Base-by-base conservation (phyloP, 2,797 vertebrate genomes). In the Lepus oiostolus region DNA sequence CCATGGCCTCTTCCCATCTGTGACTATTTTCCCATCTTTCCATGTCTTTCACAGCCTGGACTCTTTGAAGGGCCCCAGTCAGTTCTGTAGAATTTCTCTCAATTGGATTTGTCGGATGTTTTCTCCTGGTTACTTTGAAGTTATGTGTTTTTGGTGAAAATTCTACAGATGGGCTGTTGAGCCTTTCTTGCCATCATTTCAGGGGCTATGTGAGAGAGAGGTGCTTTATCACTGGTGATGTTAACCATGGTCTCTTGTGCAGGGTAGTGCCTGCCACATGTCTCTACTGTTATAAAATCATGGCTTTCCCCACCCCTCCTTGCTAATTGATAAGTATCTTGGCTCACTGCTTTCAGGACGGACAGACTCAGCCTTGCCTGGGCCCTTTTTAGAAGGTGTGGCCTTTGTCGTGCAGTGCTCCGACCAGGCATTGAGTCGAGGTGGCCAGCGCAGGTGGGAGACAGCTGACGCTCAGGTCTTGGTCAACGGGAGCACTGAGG, bases 161-260 rank as follows among this genome's bases (percentile, higher is more conserved):
- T 38, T 42, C 30, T 28, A 0, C 26, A 28, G 77, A 76, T 7
- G 16, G 19, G 50, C n/a, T 28, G n/a, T 11, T 22, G 75, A 80
- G n/a, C 4, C 85, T 67, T 13, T 26, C 30, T 38, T 10, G 11
- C 60, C 1, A 38, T 76, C 30, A 12, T 85, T 77, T 80, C 0
- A 0, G 12, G 19, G 30, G 50, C 3, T 58, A 12, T 3, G 0
- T 13, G 47, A 47, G 26, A 8, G 16, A 0, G 0, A 10, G 21
- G 5, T 9, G 5, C 60, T 63, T 76, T 47, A 26, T 22, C 62
- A 26, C 32, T 7, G 13, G 77, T 50, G 52, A 9, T 47, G 14
- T 30, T 65, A 42, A 63, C 67, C 6, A 32, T 17, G 22, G 67
- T n/a, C 10, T 5, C 47, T 30, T 65, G 50, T 50, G 19, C 68